Percentiles rank a stretch among this genome's conserved stretches.
Conservation (phyloP, 2,888 invertebrate species). For the Xylophagus ater region DNA sequence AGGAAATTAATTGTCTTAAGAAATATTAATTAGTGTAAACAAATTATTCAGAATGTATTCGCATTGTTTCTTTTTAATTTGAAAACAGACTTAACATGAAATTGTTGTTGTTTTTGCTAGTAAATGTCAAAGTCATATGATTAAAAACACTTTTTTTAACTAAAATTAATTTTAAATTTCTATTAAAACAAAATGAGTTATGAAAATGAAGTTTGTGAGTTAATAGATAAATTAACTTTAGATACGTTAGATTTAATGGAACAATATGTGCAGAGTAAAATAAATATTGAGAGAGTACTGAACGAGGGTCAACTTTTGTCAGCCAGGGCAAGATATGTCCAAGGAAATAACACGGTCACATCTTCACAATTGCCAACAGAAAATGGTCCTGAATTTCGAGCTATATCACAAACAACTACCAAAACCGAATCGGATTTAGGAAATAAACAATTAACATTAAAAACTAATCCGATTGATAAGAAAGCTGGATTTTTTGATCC, state of each 20-base stretch:
- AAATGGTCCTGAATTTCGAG: conserved; percentile 42
- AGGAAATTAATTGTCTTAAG: too few relatives aligned
- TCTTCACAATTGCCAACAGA: conserved; percentile 55
- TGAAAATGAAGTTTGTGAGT: conserved; percentile 30
- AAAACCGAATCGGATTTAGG: conserved; percentile 33
- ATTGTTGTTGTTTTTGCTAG: too few relatives aligned
- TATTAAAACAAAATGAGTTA: too few relatives aligned
- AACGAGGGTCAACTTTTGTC: conserved; percentile 60
- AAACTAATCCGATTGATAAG: conserved; percentile 35
- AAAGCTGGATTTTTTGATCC: conserved; percentile 46
- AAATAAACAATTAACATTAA: conserved; percentile 28
- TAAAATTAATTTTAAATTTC: too few relatives aligned
- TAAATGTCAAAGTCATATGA: too few relatives aligned
- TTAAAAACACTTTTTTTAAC: too few relatives aligned
- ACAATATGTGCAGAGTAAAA: conserved; percentile 54
- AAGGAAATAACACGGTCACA: conserved; percentile 63
- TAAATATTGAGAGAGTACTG: conserved; percentile 57
- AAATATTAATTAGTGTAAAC: too few relatives aligned
- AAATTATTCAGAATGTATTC: too few relatives aligned
- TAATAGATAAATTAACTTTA: conserved; percentile 58
- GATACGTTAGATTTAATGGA: conserved; percentile 61
- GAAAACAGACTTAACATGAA: too few relatives aligned
- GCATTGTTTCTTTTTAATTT: too few relatives aligned
- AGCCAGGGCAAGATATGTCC: conserved; percentile 67
- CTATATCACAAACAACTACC: conserved; percentile 34